Percentiles rank a stretch among this genome's conserved stretches.
Evolutionary conservation across 2,888 invertebrate species (phyloP).

Genomic region (Drosophila meridiana): DNA sequence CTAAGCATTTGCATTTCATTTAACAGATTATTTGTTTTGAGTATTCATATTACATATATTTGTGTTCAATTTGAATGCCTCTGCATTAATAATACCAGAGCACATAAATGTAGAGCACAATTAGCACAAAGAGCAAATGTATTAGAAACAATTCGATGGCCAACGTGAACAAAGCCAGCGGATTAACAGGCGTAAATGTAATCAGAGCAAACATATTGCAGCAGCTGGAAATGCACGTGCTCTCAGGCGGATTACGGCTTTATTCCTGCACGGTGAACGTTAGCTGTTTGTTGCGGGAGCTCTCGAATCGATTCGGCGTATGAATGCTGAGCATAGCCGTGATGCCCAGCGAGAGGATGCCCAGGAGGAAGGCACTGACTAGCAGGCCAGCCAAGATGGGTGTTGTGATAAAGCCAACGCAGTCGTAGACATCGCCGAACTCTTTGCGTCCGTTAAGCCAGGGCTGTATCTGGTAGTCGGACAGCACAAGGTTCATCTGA

Average conservation of each 20-base stretch:
- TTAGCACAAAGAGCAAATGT: conserved; percentile 79
- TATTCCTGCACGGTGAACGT: conserved; percentile 92
- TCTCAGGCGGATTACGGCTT: conserved; percentile 40
- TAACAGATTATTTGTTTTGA: neutral
- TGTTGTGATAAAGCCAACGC: conserved; percentile 94
- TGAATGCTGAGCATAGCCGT: conserved; percentile 96
- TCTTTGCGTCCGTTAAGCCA: conserved; percentile 86
- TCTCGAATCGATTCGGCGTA: conserved; percentile 98
- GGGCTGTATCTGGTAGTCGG: conserved; percentile 87
- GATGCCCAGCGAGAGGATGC: conserved; percentile 92
- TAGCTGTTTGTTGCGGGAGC: conserved; percentile 96
- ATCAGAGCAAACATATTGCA: conserved; percentile 77
- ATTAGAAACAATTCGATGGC: conserved; percentile 81
- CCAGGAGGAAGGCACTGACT: conserved; percentile 90
- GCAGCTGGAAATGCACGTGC: neutral
- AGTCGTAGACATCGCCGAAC: conserved; percentile 94
- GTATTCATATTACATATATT: conserved; percentile 11
- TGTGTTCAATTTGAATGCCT: conserved; percentile 19
- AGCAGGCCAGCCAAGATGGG: conserved; percentile 97
- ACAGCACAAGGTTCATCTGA: conserved; percentile 84
- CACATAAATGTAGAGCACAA: conserved; percentile 79
- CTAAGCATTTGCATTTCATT: neutral
- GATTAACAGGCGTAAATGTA: conserved; percentile 67
- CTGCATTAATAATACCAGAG: conserved; percentile 75
- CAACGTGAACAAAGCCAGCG: conserved; percentile 74